A percentile compares a stretch with the other conserved stretches of the same genome.
Conservation (phyloP, 2,888 invertebrate species). For the Serripes groenlandicus region DNA sequence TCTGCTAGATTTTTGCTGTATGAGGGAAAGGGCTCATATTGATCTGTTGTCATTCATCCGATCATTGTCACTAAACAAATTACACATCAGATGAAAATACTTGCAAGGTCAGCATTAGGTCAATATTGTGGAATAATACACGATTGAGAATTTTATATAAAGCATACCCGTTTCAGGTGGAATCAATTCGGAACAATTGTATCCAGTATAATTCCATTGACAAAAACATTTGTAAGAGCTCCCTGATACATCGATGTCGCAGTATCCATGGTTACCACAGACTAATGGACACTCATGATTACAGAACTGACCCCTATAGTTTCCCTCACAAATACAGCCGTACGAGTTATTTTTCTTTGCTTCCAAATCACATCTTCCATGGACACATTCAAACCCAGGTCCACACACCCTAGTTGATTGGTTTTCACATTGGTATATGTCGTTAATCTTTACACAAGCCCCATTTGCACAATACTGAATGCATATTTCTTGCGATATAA, state of each 20-base stretch:
- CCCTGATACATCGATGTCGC: conserved; percentile 45
- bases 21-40: too few species aligned
- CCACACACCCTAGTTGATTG: conserved; percentile 44
- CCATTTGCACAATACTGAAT: conserved; percentile 40
- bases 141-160: too few species aligned
- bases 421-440: conserved; percentile 48
- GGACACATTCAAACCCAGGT: conserved; percentile 61
- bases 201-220: conserved; percentile 64
- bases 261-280: conserved; percentile 69
- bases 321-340: conserved; percentile 68
- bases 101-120: too few species aligned
- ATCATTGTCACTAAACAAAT: too few species aligned
- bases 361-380: conserved; percentile 60
- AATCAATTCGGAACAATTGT: conserved; percentile 59
- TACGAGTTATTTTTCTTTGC: conserved; percentile 33
- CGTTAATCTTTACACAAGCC: conserved; percentile 54
- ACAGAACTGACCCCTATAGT: conserved; percentile 70
- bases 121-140: too few species aligned
- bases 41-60: too few species aligned
- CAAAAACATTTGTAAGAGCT: conserved; percentile 60
- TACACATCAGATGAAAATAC: too few species aligned
- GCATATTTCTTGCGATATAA: too few species aligned
- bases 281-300: conserved; percentile 61
- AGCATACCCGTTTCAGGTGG: conserved; percentile 45
- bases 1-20: too few species aligned